Base-by-base conservation (phyloP, 1,140 invertebrate genomes). In the Tetramorium alpestre region DNA sequence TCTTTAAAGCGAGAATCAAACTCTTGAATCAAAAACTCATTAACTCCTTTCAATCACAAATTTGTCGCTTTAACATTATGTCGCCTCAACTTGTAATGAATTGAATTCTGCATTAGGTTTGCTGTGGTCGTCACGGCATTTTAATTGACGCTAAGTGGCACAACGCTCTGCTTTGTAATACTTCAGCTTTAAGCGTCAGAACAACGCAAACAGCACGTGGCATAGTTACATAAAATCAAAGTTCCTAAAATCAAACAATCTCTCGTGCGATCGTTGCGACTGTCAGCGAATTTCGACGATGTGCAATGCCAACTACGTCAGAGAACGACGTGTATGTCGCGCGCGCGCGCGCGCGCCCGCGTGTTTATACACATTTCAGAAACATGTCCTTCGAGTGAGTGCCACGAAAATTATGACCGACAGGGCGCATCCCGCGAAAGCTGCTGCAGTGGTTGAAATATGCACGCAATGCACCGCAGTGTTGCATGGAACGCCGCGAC, bases 381-480 rank as follows among this genome's bases (percentile, higher is more conserved):
- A 78, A 64, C 58, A 49, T 18, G 51, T 47, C 22, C 70, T 72
- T 11, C 54, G 38, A 25, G 41, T 54, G 18, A 33, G 2, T 56
- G 38, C 28, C 22, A 58, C 16, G 11, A 76, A 82, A 89, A 87
- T 89, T 90, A 89, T 86, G 82, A 86, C 62, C 60, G 62, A 86
- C 76, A 28, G 41, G 22, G 54, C 38, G 58, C 38, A 72, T 38
- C 58, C 13, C 49, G 47, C 44, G 65, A 87, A 77, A 87, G 62
- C 75, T 54, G 28, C 64, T 41, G 64, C 54, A 28, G 41, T 33
- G 47, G 47, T 54, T 82, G 89, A 90, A 88, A 90, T 90, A 90
- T 90, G 70, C 81, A 90, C 44, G 73, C 25, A 82, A 44, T 47
- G 62, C 62, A 41, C 62, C 33, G 18, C 65, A 47, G 60, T 44